These are phyloP conservation scores for Actias luna DNA, from an alignment of 2,888 invertebrate genomes.

Conservation along the genomic window DNA sequence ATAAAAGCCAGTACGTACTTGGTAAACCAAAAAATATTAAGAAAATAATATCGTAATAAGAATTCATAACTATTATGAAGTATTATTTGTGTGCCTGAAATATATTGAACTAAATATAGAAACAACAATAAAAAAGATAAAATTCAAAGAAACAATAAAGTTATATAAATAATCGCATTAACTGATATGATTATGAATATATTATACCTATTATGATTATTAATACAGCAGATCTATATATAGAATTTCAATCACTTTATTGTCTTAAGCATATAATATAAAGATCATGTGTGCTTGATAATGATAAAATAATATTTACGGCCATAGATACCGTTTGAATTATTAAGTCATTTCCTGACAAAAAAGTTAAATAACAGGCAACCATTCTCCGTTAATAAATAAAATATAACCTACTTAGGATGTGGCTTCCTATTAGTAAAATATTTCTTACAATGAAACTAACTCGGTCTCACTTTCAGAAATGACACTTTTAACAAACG, in stretches of 20 bases:
- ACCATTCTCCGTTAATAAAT: too few species aligned
- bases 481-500: too few species aligned
- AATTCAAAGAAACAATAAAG: conserved; percentile 2
- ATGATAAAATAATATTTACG: conserved; percentile 1
- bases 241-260: neutral
- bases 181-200: neutral
- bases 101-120: neutral
- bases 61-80: too few species aligned
- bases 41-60: too few species aligned
- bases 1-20: too few species aligned
- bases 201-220: too few species aligned
- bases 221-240: neutral
- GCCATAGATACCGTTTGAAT: neutral
- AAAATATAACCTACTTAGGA: too few species aligned
- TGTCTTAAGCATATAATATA: neutral
- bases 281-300: neutral
- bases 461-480: too few species aligned
- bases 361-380: neutral
- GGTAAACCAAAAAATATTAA: too few species aligned
- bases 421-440: too few species aligned
- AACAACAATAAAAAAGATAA: neutral
- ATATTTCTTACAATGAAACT: too few species aligned
- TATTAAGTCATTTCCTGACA: neutral
- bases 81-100: neutral
- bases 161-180: conserved; percentile 1